Base-by-base conservation (phyloP, 1,140 invertebrate species). In the Eupristina koningsbergeri region DNA sequence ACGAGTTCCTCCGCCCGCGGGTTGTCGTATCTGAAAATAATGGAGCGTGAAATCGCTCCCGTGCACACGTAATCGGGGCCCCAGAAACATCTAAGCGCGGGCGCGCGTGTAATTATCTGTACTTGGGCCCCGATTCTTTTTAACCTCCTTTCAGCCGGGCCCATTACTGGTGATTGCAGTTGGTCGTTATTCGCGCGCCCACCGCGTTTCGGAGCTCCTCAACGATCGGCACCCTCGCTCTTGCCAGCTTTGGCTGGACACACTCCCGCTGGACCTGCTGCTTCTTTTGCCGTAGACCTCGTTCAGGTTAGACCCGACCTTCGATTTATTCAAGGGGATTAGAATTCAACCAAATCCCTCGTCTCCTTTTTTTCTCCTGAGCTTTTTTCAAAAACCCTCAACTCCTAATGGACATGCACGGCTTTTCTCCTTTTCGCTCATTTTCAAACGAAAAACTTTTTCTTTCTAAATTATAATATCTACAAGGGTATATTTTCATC, bases 41-140 rank as follows among this genome's bases (percentile, higher is more conserved):
- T 83, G 75, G 64, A 76, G 81, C 81, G 81, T 83, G 74, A 83
- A 83, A 83, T 83, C 81, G 81, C 81, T 83, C 64, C 75, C 75
- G 64, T 29, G 50, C 58, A 78, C 47, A 78, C 17, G 53, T 76
- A 63, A 75, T 76, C 71, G 80, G 45, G 45, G 80, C 80, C 58
- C 45, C 80, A 45, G 22, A 9, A 9, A 31, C 73, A 34, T 53
- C 74, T 73, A 71, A 83, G 71, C 80, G 39, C 47, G 79, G 67
- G 41, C 80, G 45, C 80, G 63, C 45, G 58, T 63, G 73, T 83
- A 83, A 83, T 83, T 83, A 83, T 39, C 67, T 36, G 36, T 39
- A 29, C 39, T 29, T 29, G 63, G 34, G 15, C 7, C 26, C 1
- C 29, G 47, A 19, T 41, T 26, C 9, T 76, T 53, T 53, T 76